A percentile compares a stretch with the other conserved stretches of the same genome.
phyloP scores from a whole-genome alignment of 2,113 vertebrate species.

The Leptobrachium leishanense region DNA sequence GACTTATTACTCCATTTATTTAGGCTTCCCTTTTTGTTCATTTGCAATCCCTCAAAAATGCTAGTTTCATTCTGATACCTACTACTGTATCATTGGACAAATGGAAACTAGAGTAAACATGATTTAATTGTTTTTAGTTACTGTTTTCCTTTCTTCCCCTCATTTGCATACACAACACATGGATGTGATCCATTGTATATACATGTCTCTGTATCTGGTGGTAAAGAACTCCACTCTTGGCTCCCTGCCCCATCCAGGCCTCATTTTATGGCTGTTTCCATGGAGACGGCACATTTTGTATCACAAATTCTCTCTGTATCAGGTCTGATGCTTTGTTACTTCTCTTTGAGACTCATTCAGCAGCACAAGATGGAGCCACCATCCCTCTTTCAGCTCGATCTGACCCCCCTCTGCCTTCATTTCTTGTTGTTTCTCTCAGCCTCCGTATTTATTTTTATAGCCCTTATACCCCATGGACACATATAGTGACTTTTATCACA shows the following conservation, averaged over 20 bases:
- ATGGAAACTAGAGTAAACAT: too few species aligned
- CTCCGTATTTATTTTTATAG: not conserved
- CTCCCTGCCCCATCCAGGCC: slow-evolving; percentile 30
- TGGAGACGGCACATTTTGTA: slow-evolving; percentile 43
- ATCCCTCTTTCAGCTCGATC: not conserved
- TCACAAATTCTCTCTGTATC: slow-evolving; percentile 17
- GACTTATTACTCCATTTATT: too few species aligned
- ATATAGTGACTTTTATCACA: not conserved
- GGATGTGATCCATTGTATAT: not conserved
- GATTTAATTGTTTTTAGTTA: too few species aligned
- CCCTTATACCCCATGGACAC: not conserved
- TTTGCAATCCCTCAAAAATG: too few species aligned
- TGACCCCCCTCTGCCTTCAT: not conserved
- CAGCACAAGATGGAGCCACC: slow-evolving; percentile 42
- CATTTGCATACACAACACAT: not conserved
- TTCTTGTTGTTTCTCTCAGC: not conserved
- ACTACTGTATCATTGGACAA: too few species aligned
- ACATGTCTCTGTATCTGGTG: slow-evolving; percentile 2
- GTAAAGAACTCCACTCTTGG: slow-evolving; percentile 8
- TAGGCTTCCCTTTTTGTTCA: too few species aligned
- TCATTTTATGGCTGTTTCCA: slow-evolving; percentile 43
- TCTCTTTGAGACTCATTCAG: slow-evolving; percentile 23
- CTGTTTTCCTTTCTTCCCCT: not conserved
- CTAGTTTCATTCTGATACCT: too few species aligned
- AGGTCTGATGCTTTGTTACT: slow-evolving; percentile 29